Percentiles rank a stretch among this genome's conserved stretches.
Evolutionary conservation across 2,113 vertebrate genomes (phyloP).

Genomic region (Hepsetus odoe): DNA sequence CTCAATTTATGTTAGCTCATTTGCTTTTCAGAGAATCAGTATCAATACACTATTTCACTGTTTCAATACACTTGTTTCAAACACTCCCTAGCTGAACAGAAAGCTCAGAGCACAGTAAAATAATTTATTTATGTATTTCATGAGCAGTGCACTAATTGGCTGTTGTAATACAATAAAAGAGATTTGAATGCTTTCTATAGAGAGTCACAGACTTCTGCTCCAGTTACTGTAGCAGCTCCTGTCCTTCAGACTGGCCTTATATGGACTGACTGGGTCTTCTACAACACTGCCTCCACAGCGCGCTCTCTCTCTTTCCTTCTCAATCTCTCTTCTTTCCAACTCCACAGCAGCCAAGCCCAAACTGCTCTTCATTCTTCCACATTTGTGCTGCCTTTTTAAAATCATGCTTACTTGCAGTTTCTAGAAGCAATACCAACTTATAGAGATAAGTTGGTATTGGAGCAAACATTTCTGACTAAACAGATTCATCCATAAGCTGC

Average conservation of each 20-base stretch:
- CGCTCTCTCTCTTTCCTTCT: conserved; percentile 26
- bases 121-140: not conserved
- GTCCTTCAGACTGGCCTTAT: conserved; percentile 54
- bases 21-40: not conserved
- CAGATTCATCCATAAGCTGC: not conserved
- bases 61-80: not conserved
- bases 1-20: not conserved
- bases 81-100: not conserved
- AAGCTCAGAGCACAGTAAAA: not conserved
- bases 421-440: not conserved
- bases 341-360: conserved; percentile 15
- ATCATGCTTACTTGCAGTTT: not conserved
- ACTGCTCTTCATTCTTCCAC: not conserved
- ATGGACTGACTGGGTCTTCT: conserved; percentile 50
- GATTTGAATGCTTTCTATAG: conserved; percentile 20
- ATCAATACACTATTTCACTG: not conserved
- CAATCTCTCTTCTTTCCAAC: not conserved
- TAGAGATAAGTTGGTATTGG: not conserved
- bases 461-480: not conserved
- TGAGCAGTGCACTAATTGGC: not conserved
- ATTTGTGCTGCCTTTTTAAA: not conserved
- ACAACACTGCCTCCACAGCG: conserved; percentile 11
- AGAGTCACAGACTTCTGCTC: conserved; percentile 42
- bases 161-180: conserved; percentile 1
- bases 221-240: conserved; percentile 41